Evolutionary conservation across 92 coral and sea anemone species (phyloP).

Genomic region (Palythoa grandiflora): DNA sequence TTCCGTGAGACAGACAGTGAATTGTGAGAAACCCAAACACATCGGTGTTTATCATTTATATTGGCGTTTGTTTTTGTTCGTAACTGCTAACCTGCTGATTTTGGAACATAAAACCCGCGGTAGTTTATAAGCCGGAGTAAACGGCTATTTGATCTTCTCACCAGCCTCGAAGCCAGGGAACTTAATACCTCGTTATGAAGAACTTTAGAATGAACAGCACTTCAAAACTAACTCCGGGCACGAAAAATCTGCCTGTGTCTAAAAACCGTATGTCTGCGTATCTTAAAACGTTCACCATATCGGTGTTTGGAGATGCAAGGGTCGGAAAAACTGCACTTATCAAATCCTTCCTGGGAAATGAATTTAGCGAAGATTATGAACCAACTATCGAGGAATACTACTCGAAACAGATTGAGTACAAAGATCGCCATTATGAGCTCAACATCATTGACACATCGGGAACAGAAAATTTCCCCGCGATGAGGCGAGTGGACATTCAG

Average conservation of each 20-base stretch:
- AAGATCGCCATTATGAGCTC: conserved; percentile 81
- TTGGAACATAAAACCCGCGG: conserved; percentile 39
- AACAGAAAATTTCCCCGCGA: conserved; percentile 90
- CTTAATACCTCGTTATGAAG: conserved; percentile 2
- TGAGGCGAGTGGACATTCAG: conserved; percentile 84
- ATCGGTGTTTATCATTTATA: neutral
- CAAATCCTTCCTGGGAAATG: conserved; percentile 72
- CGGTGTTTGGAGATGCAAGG: conserved; percentile 82
- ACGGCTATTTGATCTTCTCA: conserved; percentile 20
- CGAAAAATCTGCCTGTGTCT: conserved; percentile 8
- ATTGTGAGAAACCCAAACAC: neutral
- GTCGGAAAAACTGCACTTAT: conserved; percentile 88
- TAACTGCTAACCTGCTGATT: conserved; percentile 18
- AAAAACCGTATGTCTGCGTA: conserved; percentile 75
- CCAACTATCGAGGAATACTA: conserved; percentile 88
- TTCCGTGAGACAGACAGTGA: neutral
- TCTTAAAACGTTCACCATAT: conserved; percentile 75
- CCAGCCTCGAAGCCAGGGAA: conserved; percentile 39
- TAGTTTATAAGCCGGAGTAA: neutral
- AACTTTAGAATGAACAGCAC: conserved; percentile 27
- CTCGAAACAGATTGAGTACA: conserved; percentile 76
- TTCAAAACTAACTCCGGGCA: neutral
- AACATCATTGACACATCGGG: conserved; percentile 93
- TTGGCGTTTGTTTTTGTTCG: conserved; percentile 12
- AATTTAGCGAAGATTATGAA: conserved; percentile 73